Percentiles rank a stretch among this genome's conserved stretches.
Evolutionary conservation across 2,888 invertebrate species (phyloP).

Genomic region (Erebia aethiops): DNA sequence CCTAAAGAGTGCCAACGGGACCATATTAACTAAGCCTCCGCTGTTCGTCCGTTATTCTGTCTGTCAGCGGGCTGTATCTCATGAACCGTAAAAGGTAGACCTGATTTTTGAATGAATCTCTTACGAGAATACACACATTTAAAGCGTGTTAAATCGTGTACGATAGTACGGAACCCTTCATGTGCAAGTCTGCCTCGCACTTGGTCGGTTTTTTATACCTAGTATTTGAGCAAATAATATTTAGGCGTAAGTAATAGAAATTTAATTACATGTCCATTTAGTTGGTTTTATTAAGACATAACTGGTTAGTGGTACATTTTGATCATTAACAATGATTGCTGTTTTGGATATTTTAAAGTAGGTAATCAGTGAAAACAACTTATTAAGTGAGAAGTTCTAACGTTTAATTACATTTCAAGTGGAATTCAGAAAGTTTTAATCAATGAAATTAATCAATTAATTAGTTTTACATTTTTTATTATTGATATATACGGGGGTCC

Average conservation of each 20-base stretch:
- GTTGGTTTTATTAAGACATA: conserved; percentile 5
- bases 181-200: no score
- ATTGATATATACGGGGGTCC: no score
- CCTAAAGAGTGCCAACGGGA: no score
- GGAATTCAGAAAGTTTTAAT: no score
- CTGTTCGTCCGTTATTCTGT: no score
- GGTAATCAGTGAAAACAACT: conserved; percentile 13
- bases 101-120: no score
- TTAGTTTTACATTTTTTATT: background rate
- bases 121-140: no score
- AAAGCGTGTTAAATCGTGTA: no score
- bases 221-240: conserved; percentile 2
- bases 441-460: background rate
- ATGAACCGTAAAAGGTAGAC: no score
- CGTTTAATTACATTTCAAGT: background rate
- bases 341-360: conserved; percentile 1
- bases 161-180: no score
- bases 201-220: background rate
- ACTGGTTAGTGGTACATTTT: background rate
- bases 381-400: background rate
- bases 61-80: no score
- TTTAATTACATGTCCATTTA: conserved; percentile 12
- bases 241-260: background rate
- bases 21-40: no score
- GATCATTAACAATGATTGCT: background rate